Evolutionary conservation across 2,797 vertebrate genomes (phyloP), one percentile per base, ranked within the genome.

Genomic region (Paratrypauchen microcephalus): DNA sequence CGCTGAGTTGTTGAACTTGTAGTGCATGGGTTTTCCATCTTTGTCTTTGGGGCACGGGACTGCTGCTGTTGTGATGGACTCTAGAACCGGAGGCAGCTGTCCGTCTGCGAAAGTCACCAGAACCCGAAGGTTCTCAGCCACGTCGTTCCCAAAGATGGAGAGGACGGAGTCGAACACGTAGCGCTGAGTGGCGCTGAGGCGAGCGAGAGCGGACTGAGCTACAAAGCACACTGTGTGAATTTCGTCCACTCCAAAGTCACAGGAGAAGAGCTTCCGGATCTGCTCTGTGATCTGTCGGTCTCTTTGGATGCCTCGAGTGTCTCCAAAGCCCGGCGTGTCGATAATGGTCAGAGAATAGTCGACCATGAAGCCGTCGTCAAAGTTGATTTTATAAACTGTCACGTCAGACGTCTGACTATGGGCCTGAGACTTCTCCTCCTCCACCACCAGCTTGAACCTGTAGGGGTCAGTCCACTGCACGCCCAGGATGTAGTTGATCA

Each of bases 301-400:
- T 67, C 76, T 65, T 1, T 8, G 6, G 21, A 64, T 64, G 21
- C 62, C 62, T 26, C 62, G 45, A 9, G 83, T 86, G 23, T 88
- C 83, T 2, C 83, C 87, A 78, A 87, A 88, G 0, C 88, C 88
- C 15, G 88, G 72, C 7, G 62, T 48, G 12, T 64, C 62, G 16
- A 64, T 41, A 9, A 63, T 41, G 32, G 60, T 63, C 19, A 63
- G 32, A 21, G 60, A 63, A 19, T 6, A 63, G 83, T 55, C 73
- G 5, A 71, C 63, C 6, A 54, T 52, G 32, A 80, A 83, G 0
- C 66, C 66, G 2, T 79, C 61, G n/a, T 73, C 72, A 52, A 80
- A 72, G 61, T 83, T 57, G 45, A 86, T 26, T 24, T 77, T 68
- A 52, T 83, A 83, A 36, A 69, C 75, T 1, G 75, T 80, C 36